Evolutionary conservation across 64 coral and sea anemone species (phyloP).

Genomic region (Montipora cactus): DNA sequence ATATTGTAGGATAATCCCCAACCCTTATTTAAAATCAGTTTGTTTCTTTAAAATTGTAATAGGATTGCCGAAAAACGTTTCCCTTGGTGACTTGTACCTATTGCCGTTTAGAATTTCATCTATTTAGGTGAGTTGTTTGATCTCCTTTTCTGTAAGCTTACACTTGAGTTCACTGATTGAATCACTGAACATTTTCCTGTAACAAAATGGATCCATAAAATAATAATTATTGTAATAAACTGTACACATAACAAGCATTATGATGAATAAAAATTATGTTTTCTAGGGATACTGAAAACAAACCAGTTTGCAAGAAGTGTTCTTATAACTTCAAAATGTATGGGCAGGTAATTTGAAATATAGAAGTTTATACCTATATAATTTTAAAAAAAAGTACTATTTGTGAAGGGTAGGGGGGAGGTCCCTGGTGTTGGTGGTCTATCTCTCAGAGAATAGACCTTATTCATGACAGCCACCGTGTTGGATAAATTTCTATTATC

Average conservation of each 20-base stretch:
- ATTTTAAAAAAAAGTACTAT: background rate
- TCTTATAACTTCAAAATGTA: constrained; percentile 75
- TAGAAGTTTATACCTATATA: background rate
- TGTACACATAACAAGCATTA: no score
- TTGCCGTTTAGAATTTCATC: constrained; percentile 88
- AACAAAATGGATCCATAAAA: no score
- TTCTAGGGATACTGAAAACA: constrained; percentile 58
- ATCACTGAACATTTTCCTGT: no score
- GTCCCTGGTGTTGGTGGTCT: no score
- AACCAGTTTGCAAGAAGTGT: constrained; percentile 97
- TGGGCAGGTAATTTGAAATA: constrained; percentile 73
- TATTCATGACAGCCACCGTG: no score
- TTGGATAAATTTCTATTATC: no score
- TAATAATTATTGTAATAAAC: no score
- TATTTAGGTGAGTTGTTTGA: constrained; percentile 49
- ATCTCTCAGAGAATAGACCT: no score
- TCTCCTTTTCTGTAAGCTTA: background rate
- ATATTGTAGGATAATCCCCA: background rate
- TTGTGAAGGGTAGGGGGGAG: no score
- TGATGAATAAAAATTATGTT: background rate
- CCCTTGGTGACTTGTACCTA: constrained; percentile 84
- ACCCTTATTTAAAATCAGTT: background rate
- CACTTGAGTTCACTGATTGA: background rate
- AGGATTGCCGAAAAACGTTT: constrained; percentile 83
- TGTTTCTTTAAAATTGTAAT: background rate